Percentiles rank a stretch among this genome's conserved stretches.
Evolutionary conservation across 2,888 invertebrate genomes (phyloP).

Genomic region (Pammene aurita): DNA sequence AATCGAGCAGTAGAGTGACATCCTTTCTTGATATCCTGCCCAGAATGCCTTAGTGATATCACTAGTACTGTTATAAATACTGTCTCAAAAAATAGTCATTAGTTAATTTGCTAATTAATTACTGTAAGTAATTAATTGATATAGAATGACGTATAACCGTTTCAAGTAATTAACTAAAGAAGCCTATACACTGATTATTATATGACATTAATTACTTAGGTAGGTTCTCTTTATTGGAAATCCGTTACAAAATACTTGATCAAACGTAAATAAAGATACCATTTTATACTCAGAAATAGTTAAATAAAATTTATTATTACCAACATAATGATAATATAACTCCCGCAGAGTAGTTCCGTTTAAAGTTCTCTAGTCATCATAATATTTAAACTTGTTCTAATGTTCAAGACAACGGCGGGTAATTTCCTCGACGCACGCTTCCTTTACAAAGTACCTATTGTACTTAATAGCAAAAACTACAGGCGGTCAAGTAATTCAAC

Average conservation of each 20-base stretch:
- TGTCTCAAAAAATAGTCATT: neutral
- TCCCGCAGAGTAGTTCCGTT: neutral
- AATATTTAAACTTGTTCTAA: constrained; percentile 48
- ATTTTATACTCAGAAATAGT: neutral
- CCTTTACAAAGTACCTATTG: constrained; percentile 66
- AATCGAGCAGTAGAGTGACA: neutral
- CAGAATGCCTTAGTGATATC: neutral
- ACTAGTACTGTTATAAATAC: constrained; percentile 13
- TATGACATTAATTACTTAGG: neutral
- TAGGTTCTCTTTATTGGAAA: neutral
- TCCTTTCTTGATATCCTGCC: neutral
- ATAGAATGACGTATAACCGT: neutral
- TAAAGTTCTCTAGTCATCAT: constrained; percentile 18
- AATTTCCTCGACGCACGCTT: constrained; percentile 62
- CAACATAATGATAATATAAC: neutral
- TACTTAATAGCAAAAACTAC: constrained; percentile 76
- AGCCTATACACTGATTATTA: neutral
- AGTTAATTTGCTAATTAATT: constrained; percentile 5
- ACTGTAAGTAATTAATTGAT: neutral
- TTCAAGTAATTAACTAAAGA: constrained; percentile 13
- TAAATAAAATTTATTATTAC: no score
- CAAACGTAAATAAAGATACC: neutral
- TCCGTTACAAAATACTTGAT: no score
- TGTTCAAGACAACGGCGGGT: constrained; percentile 53
- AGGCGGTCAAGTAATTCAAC: constrained; percentile 78